Percentiles rank a stretch among this genome's conserved stretches.
Conservation (phyloP, 2,113 vertebrate genomes). For the Embiotoca jacksoni region DNA sequence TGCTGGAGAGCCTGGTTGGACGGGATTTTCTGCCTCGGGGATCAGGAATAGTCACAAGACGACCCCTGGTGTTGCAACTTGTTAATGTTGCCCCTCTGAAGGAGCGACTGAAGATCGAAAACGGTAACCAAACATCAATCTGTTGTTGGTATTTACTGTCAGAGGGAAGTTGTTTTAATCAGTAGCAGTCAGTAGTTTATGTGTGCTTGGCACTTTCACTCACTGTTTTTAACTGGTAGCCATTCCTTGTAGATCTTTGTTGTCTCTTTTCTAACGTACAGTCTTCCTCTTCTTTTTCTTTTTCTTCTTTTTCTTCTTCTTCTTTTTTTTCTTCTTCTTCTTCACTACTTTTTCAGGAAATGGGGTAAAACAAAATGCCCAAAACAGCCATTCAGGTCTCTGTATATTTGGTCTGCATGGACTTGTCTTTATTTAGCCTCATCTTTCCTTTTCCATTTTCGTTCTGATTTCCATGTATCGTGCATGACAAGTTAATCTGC, state of each 20-base stretch:
- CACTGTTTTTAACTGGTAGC: constrained; percentile 29
- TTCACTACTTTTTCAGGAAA: constrained; percentile 73
- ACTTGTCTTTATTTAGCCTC: constrained; percentile 19
- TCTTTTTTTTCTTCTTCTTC: constrained; percentile 57
- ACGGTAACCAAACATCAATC: constrained; percentile 64
- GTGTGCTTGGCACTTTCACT: constrained; percentile 21
- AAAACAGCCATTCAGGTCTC: constrained; percentile 84
- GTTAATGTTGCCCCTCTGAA: constrained; percentile 79
- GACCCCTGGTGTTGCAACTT: constrained; percentile 87
- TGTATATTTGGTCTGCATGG: constrained; percentile 62
- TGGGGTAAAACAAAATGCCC: constrained; percentile 77
- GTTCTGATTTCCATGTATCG: not conserved
- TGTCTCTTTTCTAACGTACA: constrained; percentile 54
- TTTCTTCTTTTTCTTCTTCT: constrained; percentile 51
- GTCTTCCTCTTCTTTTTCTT: constrained; percentile 48
- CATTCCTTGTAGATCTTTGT: constrained; percentile 4
- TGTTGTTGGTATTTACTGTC: not conserved
- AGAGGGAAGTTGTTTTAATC: not conserved
- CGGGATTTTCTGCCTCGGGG: constrained; percentile 87
- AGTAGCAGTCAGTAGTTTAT: not conserved
- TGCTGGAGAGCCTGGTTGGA: constrained; percentile 87
- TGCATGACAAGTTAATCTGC: constrained; percentile 23
- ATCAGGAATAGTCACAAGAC: constrained; percentile 85
- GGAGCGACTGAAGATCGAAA: constrained; percentile 77
- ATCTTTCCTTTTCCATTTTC: constrained; percentile 15